phyloP scores from a whole-genome alignment of 2,113 vertebrate genomes.

The Cynopterus brachyotis region DNA sequence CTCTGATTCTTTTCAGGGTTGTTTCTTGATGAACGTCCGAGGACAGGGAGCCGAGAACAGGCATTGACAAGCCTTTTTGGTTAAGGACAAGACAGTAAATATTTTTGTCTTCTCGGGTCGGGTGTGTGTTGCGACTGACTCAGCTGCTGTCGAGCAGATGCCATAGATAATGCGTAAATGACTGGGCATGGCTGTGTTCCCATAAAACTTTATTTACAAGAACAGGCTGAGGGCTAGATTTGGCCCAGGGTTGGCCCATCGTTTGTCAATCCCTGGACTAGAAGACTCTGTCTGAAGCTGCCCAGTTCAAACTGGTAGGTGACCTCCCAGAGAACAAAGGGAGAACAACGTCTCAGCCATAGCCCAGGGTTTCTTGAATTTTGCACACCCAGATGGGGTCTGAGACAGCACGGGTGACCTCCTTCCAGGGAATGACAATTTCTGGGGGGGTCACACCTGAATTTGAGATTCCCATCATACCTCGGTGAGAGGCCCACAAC shows the following conservation, averaged over 20 bases:
- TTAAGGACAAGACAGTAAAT: neutral
- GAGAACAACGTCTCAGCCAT: neutral
- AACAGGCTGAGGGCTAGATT: neutral
- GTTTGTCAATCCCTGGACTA: neutral
- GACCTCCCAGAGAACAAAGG: neutral
- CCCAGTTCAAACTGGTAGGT: neutral
- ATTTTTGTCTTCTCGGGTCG: neutral
- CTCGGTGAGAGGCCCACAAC: neutral
- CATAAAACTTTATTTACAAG: constrained; percentile 10
- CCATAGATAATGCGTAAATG: neutral
- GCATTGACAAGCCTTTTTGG: neutral
- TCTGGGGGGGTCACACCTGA: neutral
- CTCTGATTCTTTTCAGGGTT: neutral
- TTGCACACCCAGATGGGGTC: neutral
- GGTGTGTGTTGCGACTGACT: neutral
- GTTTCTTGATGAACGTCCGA: neutral
- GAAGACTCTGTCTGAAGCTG: neutral
- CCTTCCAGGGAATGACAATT: neutral
- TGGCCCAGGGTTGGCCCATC: neutral
- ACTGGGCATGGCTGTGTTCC: neutral
- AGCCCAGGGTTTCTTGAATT: neutral
- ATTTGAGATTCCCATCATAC: neutral
- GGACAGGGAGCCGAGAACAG: neutral
- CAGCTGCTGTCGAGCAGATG: neutral
- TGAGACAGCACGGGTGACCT: too few species aligned